These are phyloP conservation scores for Emys orbicularis DNA, from an alignment of 2,797 vertebrate species.

Conservation along the genomic window DNA sequence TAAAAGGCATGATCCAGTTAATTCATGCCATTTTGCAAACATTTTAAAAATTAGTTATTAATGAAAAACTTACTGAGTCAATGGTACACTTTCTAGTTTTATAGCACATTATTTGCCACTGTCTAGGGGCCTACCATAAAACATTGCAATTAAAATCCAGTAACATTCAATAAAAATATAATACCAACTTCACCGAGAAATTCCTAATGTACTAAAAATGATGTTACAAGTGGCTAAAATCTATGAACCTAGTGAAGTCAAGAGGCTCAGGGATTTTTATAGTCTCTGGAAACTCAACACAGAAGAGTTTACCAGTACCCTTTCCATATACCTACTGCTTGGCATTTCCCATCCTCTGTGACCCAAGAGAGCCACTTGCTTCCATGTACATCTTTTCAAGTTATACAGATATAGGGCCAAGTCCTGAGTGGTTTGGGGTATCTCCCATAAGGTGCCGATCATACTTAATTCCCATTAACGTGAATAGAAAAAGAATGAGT, in stretches of 20 bases:
- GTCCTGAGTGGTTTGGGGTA: not conserved
- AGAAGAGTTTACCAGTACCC: not conserved
- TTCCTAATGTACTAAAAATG: not conserved
- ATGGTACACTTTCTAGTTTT: not conserved
- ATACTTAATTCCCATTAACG: not conserved
- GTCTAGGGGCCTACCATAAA: not conserved
- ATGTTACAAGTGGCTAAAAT: not conserved
- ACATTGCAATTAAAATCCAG: constrained; percentile 23
- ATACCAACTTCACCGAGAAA: not conserved
- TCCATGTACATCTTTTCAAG: not conserved
- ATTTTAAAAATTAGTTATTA: constrained; percentile 2
- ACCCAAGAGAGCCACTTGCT: constrained; percentile 36
- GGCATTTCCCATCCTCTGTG: not conserved
- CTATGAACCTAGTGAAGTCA: rapidly evolving
- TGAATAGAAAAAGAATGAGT: not conserved
- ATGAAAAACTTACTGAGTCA: not conserved
- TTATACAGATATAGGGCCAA: not conserved
- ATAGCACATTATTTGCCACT: not conserved
- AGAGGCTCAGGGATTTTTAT: not conserved
- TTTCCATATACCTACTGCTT: rapidly evolving
- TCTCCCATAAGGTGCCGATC: rapidly evolving
- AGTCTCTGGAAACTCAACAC: not conserved
- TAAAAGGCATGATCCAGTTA: not conserved
- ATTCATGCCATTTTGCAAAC: not conserved
- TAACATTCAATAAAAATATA: not conserved